Percentiles rank a stretch among this genome's conserved stretches.
Evolutionary conservation across 2,888 invertebrate species (phyloP).

Genomic region (Syrphus vitripennis): DNA sequence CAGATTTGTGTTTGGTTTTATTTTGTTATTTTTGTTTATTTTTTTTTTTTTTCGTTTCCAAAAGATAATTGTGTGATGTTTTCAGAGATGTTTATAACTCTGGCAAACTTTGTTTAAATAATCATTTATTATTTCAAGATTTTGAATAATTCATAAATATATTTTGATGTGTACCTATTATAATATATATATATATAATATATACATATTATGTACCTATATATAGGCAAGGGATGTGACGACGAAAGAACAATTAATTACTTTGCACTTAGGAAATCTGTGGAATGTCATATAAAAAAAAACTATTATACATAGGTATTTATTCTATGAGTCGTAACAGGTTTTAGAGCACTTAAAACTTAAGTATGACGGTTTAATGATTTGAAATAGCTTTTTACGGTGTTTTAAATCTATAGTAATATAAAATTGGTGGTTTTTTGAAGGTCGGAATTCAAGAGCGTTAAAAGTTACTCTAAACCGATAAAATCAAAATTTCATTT

Average conservation of each 20-base stretch:
- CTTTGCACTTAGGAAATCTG: slow-evolving; percentile 5
- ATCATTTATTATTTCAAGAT: background rate
- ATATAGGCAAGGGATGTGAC: background rate
- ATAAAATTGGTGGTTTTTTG: too few species aligned
- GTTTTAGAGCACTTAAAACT: too few species aligned
- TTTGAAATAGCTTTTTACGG: too few species aligned
- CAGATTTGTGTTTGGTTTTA: background rate
- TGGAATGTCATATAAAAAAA: background rate
- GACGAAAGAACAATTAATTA: background rate
- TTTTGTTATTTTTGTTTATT: too few species aligned
- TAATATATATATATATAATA: too few species aligned
- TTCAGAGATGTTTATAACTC: background rate
- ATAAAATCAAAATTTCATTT: too few species aligned
- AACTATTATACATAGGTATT: background rate
- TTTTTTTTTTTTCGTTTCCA: background rate
- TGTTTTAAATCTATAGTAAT: too few species aligned
- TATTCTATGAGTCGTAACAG: background rate
- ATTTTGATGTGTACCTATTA: too few species aligned
- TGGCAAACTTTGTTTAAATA: background rate
- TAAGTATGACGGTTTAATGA: too few species aligned
- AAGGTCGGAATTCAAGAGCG: too few species aligned
- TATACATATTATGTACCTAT: too few species aligned
- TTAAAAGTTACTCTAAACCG: too few species aligned
- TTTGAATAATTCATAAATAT: background rate
- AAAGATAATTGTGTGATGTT: background rate